A percentile compares a stretch with the other conserved stretches of the same genome.
Conservation (phyloP, 2,113 vertebrate genomes). For the Notothenia rossii region DNA sequence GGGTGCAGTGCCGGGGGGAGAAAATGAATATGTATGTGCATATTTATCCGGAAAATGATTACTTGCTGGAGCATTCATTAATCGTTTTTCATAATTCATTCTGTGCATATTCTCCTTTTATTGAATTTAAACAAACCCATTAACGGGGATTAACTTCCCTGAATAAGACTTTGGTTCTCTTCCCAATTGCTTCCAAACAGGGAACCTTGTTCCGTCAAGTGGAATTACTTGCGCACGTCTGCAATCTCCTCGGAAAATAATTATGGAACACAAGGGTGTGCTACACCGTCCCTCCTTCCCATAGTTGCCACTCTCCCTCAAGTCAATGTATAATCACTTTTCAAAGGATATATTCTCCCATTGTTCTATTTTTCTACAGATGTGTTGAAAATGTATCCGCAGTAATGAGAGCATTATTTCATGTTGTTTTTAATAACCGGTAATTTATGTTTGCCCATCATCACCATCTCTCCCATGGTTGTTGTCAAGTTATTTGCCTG, state of each 20-base stretch:
- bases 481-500: slow-evolving; percentile 73
- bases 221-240: slow-evolving; percentile 73
- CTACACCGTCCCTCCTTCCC: slow-evolving; percentile 54
- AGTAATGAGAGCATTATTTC: slow-evolving; percentile 60
- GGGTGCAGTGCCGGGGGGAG: background rate
- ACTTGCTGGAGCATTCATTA: slow-evolving; percentile 80
- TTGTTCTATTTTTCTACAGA: slow-evolving; percentile 40
- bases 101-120: slow-evolving; percentile 77
- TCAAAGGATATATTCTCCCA: slow-evolving; percentile 60
- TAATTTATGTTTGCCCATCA: slow-evolving; percentile 70
- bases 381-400: slow-evolving; percentile 26
- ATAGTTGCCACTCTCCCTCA: slow-evolving; percentile 55
- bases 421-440: slow-evolving; percentile 69
- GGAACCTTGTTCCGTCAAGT: slow-evolving; percentile 78
- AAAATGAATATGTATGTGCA: slow-evolving; percentile 78
- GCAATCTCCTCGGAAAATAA: slow-evolving; percentile 77
- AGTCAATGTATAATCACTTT: slow-evolving; percentile 76
- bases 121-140: slow-evolving; percentile 85
- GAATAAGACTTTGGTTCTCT: slow-evolving; percentile 82
- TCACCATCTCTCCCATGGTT: slow-evolving; percentile 68
- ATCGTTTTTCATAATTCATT: slow-evolving; percentile 81
- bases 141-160: slow-evolving; percentile 83
- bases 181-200: slow-evolving; percentile 77
- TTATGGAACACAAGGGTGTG: slow-evolving; percentile 76
- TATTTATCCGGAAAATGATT: slow-evolving; percentile 80